Base-by-base conservation (phyloP, 2,113 vertebrate genomes). In the Colinus virginianus region DNA sequence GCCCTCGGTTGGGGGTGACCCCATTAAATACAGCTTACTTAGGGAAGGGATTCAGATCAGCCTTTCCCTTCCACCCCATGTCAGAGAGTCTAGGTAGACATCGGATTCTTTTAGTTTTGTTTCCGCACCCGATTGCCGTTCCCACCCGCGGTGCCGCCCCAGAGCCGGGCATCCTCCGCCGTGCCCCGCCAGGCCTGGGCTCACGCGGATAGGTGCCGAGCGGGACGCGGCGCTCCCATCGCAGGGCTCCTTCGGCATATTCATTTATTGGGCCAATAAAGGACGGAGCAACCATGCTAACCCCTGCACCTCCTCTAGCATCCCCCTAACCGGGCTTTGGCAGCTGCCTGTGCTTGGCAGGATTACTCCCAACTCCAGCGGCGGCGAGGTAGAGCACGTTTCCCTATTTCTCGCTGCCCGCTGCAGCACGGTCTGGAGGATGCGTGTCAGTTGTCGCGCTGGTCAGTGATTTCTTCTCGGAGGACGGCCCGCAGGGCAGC, bases 111-210 rank as follows among this genome's bases (percentile, higher is more conserved):
- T 58, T 11, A 17, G 17, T 42, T 6, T 6, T 6, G 1, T 2
- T 1, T 9, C 2, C 9, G 4, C 3, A 7, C 18, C 30, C 7
- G 5, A 63, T 72, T 9, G 1, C 8, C 21, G 8, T 8, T 78
- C 87, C 43, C 43, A 25, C 9, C 51, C 48, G 40, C 36, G 36
- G 14, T 2, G 6, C 34, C 61, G 19, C 8, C 46, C 23, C 36
- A 20, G n/a, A 2, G 5, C 12, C 26, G 34, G 32, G 8, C 10
- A 8, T 34, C 51, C 5, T 26, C 40, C 2, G 5, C 43, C 7
- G 19, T 15, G 23, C 11, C 23, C 2, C 14, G 21, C 3, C 3
- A 5, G 49, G 49, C 49, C 49, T 51, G 23, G 23, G 23, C 23
- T 51, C 23, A 4, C 43, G 17, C 7, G 23, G 23, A 13, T 51